Percentiles rank a stretch among this genome's conserved stretches.
phyloP scores from a whole-genome alignment of 2,888 invertebrate species.

The Steinernema hermaphroditum region DNA sequence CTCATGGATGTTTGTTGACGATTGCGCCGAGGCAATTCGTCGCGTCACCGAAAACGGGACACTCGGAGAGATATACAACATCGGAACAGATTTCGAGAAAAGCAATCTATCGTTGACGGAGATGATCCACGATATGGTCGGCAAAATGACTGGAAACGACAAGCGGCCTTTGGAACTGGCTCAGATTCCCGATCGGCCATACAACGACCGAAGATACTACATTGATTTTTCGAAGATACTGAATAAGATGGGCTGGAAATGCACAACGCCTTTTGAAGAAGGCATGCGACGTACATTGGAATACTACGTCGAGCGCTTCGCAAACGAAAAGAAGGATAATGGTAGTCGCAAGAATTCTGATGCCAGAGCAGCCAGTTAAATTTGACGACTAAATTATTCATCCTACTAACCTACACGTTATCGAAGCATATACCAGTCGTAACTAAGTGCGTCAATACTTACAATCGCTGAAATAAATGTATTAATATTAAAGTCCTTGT shows the following conservation, averaged over 20 bases:
- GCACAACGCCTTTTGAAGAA: conserved; percentile 61
- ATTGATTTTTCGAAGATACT: conserved; percentile 64
- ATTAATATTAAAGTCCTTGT: no score
- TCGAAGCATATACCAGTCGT: no score
- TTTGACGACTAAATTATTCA: no score
- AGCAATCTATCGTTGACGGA: conserved; percentile 66
- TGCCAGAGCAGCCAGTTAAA: no score
- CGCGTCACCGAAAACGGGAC: conserved; percentile 66
- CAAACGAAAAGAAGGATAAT: no score
- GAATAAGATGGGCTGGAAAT: conserved; percentile 60
- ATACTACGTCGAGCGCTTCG: conserved; percentile 54
- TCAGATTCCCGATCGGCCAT: conserved; percentile 63
- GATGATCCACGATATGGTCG: conserved; percentile 64
- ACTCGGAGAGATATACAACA: conserved; percentile 61
- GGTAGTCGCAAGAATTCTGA: no score
- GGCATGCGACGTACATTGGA: conserved; percentile 61
- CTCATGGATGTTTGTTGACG: conserved; percentile 66
- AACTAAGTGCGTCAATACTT: no score
- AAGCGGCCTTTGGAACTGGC: conserved; percentile 41
- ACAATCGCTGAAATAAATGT: no score
- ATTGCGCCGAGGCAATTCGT: conserved; percentile 63
- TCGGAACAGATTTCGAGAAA: conserved; percentile 66
- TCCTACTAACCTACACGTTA: no score
- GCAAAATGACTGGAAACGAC: conserved; percentile 43
- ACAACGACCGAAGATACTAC: conserved; percentile 65